Base-by-base conservation (phyloP, 2,113 vertebrate species). In the Phoxinus phoxinus region DNA sequence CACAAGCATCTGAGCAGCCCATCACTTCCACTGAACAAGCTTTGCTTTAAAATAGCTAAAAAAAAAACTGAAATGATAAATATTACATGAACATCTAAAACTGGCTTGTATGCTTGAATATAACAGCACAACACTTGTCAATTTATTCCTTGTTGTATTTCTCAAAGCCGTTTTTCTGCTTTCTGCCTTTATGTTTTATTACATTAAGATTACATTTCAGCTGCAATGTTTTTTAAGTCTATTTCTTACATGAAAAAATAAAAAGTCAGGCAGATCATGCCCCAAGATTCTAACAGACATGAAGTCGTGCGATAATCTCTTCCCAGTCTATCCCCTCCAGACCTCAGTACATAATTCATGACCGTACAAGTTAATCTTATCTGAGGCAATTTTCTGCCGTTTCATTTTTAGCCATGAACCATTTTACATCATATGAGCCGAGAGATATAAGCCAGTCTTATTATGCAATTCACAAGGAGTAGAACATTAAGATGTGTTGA, bases 331-430 rank as follows among this genome's bases (percentile, higher is more conserved):
- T 56, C 23, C 81, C 81, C 81, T 83, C 67, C 13, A 72, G 65
- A 72, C 32, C 65, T 72, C 65, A 19, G 27, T 83, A 83, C 21
- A 83, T 83, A 72, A 71, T 83, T 83, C 19, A 83, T 37, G 48
- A 83, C 32, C 1, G 30, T 72, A 51, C 63, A 6, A 72, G 46
- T 58, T 58, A n/a, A 72, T 83, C 48, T 58, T 27, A 71, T 83
- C 30, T 6, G 46, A 72, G 67, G 48, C 81, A 72, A 35, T 46
- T 67, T 81, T 80, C n/a, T 67, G 17, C n/a, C 1, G 23, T 69
- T 72, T 83, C 81, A 71, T 58, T 37, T 83, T 56, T 53, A 83
- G 80, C 63, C 25, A 51, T 23, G 41, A 30, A 83, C 30, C 48
- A 72, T 58, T 83, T 83, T 53, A 71, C 63, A 56, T 83, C 67